Evolutionary conservation across 2,888 invertebrate species (phyloP).

Genomic region (Tipula vernalis): DNA sequence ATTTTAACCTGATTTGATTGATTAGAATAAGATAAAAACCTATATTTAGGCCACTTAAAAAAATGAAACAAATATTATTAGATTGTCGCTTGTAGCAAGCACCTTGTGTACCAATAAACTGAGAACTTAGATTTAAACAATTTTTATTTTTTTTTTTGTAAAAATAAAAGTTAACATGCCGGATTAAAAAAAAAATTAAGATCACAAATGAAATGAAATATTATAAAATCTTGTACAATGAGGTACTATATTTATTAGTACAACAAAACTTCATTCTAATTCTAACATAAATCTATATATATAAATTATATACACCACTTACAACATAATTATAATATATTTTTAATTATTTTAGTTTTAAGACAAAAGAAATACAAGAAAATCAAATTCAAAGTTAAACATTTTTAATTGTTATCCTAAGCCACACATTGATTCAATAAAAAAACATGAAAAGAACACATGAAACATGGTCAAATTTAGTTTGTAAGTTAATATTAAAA

Average conservation of each 20-base stretch:
- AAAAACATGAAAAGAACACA: neutral
- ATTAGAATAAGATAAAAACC: no score
- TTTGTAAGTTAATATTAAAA: neutral
- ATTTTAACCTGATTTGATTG: no score
- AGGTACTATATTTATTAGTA: neutral
- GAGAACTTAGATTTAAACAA: neutral
- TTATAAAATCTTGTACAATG: neutral
- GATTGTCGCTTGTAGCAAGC: no score
- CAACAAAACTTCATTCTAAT: neutral
- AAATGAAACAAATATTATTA: no score
- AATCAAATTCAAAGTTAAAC: neutral
- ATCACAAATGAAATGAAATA: neutral
- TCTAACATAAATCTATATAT: neutral
- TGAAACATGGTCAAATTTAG: neutral
- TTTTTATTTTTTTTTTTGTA: neutral
- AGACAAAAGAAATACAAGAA: neutral
- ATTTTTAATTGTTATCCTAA: neutral
- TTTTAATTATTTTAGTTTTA: neutral
- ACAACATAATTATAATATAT: neutral
- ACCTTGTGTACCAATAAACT: no score
- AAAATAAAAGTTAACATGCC: neutral
- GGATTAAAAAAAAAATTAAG: neutral
- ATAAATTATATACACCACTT: neutral
- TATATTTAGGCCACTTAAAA: no score
- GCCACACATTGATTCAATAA: neutral